These are phyloP conservation scores for Pleuronectes platessa DNA, from an alignment of 2,113 vertebrate species.

Conservation along the genomic window DNA sequence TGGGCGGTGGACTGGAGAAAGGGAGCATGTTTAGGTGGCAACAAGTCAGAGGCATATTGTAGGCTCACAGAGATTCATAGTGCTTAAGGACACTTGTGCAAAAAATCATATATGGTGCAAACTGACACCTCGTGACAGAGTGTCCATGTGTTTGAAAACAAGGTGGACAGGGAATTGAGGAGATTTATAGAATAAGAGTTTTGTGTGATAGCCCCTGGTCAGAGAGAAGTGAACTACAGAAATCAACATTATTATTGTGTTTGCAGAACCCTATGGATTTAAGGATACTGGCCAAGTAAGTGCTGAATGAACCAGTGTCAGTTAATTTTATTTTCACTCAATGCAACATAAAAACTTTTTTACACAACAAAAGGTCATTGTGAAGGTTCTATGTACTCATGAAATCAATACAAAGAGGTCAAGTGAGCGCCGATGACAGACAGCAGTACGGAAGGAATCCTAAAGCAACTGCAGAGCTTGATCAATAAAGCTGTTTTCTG, in stretches of 20 bases:
- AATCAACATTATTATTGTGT: conserved; percentile 18
- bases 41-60: conserved; percentile 13
- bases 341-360: background rate
- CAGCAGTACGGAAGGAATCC: no score
- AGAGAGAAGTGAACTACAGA: conserved; percentile 29
- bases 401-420: no score
- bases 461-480: no score
- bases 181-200: conserved; percentile 31
- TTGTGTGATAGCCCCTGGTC: conserved; percentile 6
- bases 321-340: background rate
- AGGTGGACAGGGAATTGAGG: conserved; percentile 29
- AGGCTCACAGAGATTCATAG: background rate
- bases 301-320: conserved; percentile 10
- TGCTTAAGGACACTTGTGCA: background rate
- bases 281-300: conserved; percentile 29
- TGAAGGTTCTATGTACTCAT: background rate
- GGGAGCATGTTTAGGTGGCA: conserved; percentile 3
- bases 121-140: conserved; percentile 4
- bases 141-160: conserved; percentile 14
- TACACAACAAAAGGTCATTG: background rate
- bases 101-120: conserved; percentile 12
- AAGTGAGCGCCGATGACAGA: no score
- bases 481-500: no score
- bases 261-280: conserved; percentile 36
- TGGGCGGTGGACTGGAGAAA: background rate